phyloP scores from a whole-genome alignment of 2,113 vertebrate genomes.

The Bos indicus region DNA sequence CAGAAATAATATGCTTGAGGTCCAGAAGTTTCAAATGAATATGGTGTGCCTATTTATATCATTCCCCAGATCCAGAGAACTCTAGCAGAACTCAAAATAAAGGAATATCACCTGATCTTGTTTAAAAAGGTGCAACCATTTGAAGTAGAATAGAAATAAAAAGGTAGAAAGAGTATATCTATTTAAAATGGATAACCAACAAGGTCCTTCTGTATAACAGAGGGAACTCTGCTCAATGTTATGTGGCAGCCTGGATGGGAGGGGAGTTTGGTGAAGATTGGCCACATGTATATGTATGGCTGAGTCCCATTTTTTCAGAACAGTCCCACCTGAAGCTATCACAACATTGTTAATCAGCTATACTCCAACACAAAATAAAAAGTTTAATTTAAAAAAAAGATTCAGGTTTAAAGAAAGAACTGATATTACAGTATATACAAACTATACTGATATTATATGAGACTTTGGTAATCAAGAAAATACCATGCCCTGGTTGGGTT shows the following conservation, averaged over 20 bases:
- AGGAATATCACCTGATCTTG: not conserved
- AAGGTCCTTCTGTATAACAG: not conserved
- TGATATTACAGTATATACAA: not conserved
- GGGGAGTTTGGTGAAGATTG: not conserved
- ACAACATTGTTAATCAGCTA: not conserved
- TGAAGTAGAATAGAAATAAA: not conserved
- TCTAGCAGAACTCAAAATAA: not conserved
- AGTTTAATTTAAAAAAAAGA: not conserved
- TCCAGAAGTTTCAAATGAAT: not conserved
- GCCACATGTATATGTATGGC: not conserved
- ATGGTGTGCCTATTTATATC: not conserved
- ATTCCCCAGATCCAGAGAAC: not conserved
- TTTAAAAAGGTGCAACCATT: not conserved
- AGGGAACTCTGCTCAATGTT: not conserved
- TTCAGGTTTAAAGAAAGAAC: not conserved
- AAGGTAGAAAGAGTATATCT: not conserved
- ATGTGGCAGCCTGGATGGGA: not conserved
- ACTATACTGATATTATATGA: not conserved
- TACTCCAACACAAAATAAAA: not conserved
- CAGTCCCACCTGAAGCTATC: not conserved
- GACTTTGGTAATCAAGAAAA: not conserved
- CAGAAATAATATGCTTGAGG: not conserved
- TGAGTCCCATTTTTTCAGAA: not conserved
- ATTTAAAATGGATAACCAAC: not conserved
- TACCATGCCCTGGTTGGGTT: rapidly evolving